Conservation (phyloP, 2,888 invertebrate genomes). For the Operophtera brumata region DNA sequence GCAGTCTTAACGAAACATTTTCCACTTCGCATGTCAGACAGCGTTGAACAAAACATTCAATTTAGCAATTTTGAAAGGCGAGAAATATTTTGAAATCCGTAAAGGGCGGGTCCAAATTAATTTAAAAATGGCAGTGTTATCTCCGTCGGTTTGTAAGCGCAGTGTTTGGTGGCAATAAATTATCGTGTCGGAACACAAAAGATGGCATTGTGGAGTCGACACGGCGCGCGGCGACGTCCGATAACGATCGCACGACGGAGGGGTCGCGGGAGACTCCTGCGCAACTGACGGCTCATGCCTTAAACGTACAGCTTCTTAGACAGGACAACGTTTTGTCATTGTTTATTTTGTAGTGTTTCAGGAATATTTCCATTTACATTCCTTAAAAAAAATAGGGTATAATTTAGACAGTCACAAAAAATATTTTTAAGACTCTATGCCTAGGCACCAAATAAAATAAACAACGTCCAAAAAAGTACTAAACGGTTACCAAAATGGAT, state of each 20-base stretch:
- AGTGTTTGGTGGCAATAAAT: constrained; percentile 74
- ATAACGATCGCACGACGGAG: constrained; percentile 63
- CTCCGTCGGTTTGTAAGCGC: constrained; percentile 62
- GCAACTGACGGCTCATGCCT: constrained; percentile 32
- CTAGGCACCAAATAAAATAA: too few relatives aligned
- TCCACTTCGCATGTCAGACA: neutral
- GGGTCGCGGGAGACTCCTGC: constrained; percentile 35
- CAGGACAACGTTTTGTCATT: constrained; percentile 22
- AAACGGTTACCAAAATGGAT: too few relatives aligned
- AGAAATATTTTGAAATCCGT: constrained; percentile 32
- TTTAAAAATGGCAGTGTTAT: constrained; percentile 60
- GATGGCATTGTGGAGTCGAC: constrained; percentile 73
- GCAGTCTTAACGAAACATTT: neutral
- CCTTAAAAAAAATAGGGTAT: constrained; percentile 14
- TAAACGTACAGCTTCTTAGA: constrained; percentile 25
- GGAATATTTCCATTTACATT: constrained; percentile 11
- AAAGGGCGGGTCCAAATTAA: constrained; percentile 52
- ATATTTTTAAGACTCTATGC: too few relatives aligned
- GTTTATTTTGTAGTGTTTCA: constrained; percentile 15
- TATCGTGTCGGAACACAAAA: constrained; percentile 75
- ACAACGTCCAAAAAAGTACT: too few relatives aligned
- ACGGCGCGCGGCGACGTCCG: constrained; percentile 74
- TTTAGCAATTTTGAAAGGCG: constrained; percentile 9
- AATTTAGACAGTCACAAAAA: too few relatives aligned
- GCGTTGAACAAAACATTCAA: too few relatives aligned